phyloP scores from a whole-genome alignment of 2,888 invertebrate genomes.

The Melipona beecheii region DNA sequence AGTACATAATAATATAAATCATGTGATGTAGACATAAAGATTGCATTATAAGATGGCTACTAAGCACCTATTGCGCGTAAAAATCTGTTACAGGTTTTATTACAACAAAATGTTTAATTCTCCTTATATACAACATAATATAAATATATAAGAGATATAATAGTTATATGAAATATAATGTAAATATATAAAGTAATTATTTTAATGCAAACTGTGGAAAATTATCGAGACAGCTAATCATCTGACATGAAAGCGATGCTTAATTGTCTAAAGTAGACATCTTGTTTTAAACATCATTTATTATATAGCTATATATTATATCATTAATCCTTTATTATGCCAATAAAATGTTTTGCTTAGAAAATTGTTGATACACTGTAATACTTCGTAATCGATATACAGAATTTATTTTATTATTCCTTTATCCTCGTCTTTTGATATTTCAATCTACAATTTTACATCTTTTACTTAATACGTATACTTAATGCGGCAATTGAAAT shows the following conservation, averaged over 20 bases:
- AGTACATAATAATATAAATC: background rate
- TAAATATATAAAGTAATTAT: background rate
- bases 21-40: constrained; percentile 1
- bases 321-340: background rate
- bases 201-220: background rate
- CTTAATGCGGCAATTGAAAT: no score
- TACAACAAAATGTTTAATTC: background rate
- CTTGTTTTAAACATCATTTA: constrained; percentile 16
- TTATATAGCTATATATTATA: background rate
- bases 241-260: background rate
- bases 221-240: background rate
- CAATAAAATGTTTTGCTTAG: background rate
- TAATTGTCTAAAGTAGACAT: constrained; percentile 6
- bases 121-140: background rate
- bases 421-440: background rate
- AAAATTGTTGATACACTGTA: background rate
- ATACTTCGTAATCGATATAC: background rate
- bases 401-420: background rate
- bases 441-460: no score
- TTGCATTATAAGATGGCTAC: constrained; percentile 16
- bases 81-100: background rate
- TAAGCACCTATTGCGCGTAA: background rate
- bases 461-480: background rate
- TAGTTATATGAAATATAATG: background rate
- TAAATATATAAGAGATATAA: background rate